phyloP scores from a whole-genome alignment of 1,140 invertebrate genomes.

The Euwallacea fornicatus region DNA sequence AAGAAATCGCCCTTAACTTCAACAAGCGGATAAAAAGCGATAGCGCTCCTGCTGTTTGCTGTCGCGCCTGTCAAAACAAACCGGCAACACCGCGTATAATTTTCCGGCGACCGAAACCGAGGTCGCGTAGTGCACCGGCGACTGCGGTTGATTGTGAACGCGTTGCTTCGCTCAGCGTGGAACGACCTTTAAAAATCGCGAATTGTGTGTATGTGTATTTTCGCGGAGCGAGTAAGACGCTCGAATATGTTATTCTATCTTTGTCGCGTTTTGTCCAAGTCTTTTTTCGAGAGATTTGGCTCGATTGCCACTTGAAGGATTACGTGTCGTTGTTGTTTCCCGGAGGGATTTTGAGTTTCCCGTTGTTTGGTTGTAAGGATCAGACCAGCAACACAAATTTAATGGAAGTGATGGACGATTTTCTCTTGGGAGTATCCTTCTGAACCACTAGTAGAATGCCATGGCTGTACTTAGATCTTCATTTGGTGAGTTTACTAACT shows the following conservation, averaged over 20 bases:
- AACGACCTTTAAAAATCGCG: slow-evolving; percentile 20
- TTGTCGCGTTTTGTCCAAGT: slow-evolving; percentile 10
- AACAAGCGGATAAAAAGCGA: slow-evolving; percentile 10
- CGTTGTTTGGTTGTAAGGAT: too few relatives aligned
- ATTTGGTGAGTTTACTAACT: slow-evolving; percentile 44
- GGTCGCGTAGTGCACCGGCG: slow-evolving; percentile 30
- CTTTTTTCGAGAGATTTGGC: slow-evolving; percentile 12
- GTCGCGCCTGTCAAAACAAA: slow-evolving; percentile 29
- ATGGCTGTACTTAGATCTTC: slow-evolving; percentile 52
- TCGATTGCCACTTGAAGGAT: neutral
- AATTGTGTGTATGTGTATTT: neutral
- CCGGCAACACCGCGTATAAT: slow-evolving; percentile 28
- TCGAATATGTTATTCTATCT: slow-evolving; percentile 18
- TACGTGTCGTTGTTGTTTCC: too few relatives aligned
- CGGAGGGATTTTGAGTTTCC: too few relatives aligned
- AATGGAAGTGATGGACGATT: too few relatives aligned
- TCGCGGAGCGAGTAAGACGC: slow-evolving; percentile 5
- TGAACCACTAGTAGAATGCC: slow-evolving; percentile 41
- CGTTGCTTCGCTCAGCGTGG: slow-evolving; percentile 1
- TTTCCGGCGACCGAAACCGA: slow-evolving; percentile 19
- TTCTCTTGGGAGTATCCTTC: too few relatives aligned
- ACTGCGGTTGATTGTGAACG: neutral
- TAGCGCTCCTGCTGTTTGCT: slow-evolving; percentile 1
- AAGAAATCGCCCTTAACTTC: slow-evolving; percentile 24
- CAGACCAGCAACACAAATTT: too few relatives aligned